Base-by-base conservation (phyloP, 2,797 vertebrate species). In the Saxicola maurus region DNA sequence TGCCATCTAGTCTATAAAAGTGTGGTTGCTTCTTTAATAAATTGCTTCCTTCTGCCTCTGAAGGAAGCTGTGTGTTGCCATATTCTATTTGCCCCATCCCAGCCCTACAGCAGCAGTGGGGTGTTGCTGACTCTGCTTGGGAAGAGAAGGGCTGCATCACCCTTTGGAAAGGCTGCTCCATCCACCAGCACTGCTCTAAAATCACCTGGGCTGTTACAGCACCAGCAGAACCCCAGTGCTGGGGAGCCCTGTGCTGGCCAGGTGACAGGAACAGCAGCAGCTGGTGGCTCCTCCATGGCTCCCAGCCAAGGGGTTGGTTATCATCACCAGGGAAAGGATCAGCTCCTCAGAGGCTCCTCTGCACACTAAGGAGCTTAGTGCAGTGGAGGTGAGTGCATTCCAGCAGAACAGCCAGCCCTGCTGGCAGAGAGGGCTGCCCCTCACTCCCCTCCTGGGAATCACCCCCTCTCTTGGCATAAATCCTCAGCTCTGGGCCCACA, bases 281-380 rank as follows among this genome's bases (percentile, higher is more conserved):
- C 27, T 0, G n/a, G 40, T 59, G 82, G 11, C 2, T 67, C 52
- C 30, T 30, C 68, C 0, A 0, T 23, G 75, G 91, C 81, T 48
- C 68, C 20, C 55, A 65, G 92, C 93, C 91, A 52, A 67, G 67
- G 31, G 2, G 30, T 4, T 82, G 87, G 61, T 93, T 73, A 35
- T 30, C 74, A 81, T 28, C 79, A 7, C 0, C 87, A 65, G 82
- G 80, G 35, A 48, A 48, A 60, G 76, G 85, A 90, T 89, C 89
- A 84, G 86, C 92, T 86, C 68, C 8, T 73, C 75, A 19, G 79
- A 78, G 62, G 62, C 77, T 85, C 64, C 77, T 49, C 65, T 78
- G 85, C 73, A 51, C 75, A 69, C 80, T 91, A 74, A 92, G 85
- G 40, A 91, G 91, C 94, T 95, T 66, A 89, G 91, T 53, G 75